Evolutionary conservation across 2,797 vertebrate species (phyloP).

Genomic region (Xyrichtys novacula): DNA sequence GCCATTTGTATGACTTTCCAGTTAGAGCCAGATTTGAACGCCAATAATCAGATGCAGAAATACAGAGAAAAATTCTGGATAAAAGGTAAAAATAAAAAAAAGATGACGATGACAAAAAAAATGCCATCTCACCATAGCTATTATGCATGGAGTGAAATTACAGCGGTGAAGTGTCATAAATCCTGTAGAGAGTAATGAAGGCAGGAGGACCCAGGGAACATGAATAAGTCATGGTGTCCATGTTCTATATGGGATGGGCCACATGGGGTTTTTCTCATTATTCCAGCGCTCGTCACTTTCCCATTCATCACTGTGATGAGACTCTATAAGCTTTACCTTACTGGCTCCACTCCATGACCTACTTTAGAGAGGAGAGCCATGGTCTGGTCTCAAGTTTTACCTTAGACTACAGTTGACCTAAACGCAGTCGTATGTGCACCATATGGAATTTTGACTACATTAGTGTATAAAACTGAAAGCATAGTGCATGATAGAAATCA

Average conservation of each 20-base stretch:
- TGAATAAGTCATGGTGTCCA: conserved; percentile 75
- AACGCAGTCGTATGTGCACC: not conserved
- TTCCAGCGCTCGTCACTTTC: conserved; percentile 25
- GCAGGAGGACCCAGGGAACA: conserved; percentile 48
- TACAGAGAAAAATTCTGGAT: conserved; percentile 8
- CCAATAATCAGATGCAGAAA: conserved; percentile 4
- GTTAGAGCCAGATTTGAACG: not conserved
- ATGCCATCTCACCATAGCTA: conserved; percentile 44
- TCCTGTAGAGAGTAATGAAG: conserved; percentile 62
- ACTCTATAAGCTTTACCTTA: conserved; percentile 37
- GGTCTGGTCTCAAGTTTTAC: conserved; percentile 15
- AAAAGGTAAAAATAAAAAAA: conserved; percentile 24
- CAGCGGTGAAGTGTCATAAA: conserved; percentile 63
- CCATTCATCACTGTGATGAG: conserved; percentile 67
- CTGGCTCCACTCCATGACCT: conserved; percentile 35
- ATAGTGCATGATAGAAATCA: not conserved
- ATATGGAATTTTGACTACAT: not conserved
- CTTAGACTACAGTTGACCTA: conserved; percentile 13
- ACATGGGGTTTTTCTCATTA: conserved; percentile 60
- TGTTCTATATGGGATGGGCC: conserved; percentile 49
- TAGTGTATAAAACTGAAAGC: conserved; percentile 1
- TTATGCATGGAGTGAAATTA: conserved; percentile 69
- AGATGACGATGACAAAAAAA: conserved; percentile 49
- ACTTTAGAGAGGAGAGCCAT: conserved; percentile 33
- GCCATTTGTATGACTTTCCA: conserved; percentile 20